Base-by-base conservation (phyloP, 2,888 invertebrate species). In the Neoitamus cyanurus region DNA sequence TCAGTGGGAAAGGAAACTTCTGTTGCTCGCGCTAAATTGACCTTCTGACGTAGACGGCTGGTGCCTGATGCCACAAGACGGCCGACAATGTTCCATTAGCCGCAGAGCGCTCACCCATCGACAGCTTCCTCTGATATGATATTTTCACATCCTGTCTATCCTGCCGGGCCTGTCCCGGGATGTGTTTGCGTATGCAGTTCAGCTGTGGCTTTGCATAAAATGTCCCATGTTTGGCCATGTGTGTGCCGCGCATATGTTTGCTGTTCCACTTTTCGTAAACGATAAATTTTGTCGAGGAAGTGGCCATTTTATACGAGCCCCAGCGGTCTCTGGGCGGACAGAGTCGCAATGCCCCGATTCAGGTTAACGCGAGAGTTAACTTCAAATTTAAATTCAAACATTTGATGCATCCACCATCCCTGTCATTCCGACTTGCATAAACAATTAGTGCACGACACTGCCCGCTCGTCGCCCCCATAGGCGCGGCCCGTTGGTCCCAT, bases 321-420 rank as follows among this genome's bases (percentile, higher is more conserved):
- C 20, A n/a, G 28, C 78, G 25, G 31, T 28, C 48, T 9, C 42
- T 34, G 7, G 15, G 15, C 78, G 7, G 15, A 42, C n/a, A 20
- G 7, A 58, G 58, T 15, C 25, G 28, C 30, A 15, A 48, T 77
- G 78, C 31, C 46, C 20, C 13, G 58, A 48, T 78, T 78, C 58
- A 58, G 78, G 46, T 48, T 78, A 58, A 48, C 78, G 78, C 78
- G 48, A 85, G 83, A 85, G 85, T 85, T 85, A 85, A 85, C 83
- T 83, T 73, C 73, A 84, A 85, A 85, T 85, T 85, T 83, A 83
- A 85, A 85, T 85, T 85, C 85, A 85, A 85, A 85, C 84, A 85
- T 85, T 85, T 85, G 85, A 78, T 80, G 85, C 85, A 83, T n/a
- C n/a, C 85, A 84, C 77, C 82, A 84, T 48, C 69, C 25, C 69